A percentile compares a stretch with the other conserved stretches of the same genome.
Evolutionary conservation across 2,888 invertebrate genomes (phyloP).

Genomic region (Zaprionus obscuricornis): DNA sequence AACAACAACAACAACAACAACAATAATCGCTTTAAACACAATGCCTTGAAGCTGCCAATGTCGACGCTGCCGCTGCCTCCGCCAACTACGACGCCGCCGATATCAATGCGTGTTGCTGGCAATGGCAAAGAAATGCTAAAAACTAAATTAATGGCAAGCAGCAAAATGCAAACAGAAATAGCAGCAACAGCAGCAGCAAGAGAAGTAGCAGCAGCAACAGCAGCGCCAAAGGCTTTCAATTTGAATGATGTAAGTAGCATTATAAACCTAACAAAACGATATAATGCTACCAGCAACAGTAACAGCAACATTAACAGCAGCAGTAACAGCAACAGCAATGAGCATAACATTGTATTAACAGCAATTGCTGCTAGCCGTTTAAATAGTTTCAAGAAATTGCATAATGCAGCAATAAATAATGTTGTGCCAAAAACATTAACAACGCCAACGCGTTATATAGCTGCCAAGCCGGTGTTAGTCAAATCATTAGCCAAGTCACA

Average conservation of each 20-base stretch:
- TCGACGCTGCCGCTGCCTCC: background rate
- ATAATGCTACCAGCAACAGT: conserved; percentile 62
- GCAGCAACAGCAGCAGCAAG: conserved; percentile 22
- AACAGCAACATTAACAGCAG: conserved; percentile 24
- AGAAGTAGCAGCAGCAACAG: conserved; percentile 16
- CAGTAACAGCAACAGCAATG: conserved; percentile 27
- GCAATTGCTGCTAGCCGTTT: conserved; percentile 42
- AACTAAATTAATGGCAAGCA: conserved; percentile 26
- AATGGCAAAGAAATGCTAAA: conserved; percentile 31
- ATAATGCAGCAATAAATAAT: conserved; percentile 35
- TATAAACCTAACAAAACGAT: conserved; percentile 57
- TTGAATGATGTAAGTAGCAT: conserved; percentile 74
- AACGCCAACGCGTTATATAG: conserved; percentile 68
- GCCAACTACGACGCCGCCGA: too few species aligned
- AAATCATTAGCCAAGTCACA: conserved; percentile 37
- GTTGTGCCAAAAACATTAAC: conserved; percentile 65
- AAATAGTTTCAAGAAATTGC: conserved; percentile 45
- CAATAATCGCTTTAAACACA: conserved; percentile 49
- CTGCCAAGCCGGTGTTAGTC: conserved; percentile 59
- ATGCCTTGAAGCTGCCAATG: conserved; percentile 41
- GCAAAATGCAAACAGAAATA: conserved; percentile 38
- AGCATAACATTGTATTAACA: conserved; percentile 26
- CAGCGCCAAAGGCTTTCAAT: conserved; percentile 61
- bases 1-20: conserved; percentile 29
- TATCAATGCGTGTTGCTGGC: conserved; percentile 48